Conservation (phyloP, 30 jellyfish, hydroid and myxozoan genomes). For the Aurelia coerulea region DNA sequence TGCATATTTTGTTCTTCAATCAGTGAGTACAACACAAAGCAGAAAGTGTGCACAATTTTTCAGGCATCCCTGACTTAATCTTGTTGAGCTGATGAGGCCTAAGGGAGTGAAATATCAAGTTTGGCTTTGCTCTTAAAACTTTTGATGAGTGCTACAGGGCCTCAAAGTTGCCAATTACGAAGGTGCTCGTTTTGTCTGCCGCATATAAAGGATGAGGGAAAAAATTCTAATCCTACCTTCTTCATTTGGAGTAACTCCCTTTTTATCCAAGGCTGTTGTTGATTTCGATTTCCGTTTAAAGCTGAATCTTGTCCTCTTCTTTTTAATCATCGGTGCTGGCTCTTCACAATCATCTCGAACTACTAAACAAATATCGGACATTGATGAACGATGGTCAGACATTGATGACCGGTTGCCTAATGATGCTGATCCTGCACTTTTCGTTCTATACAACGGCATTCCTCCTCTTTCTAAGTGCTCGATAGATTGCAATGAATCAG, state of each 20-base stretch:
- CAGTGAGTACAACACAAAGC: no score
- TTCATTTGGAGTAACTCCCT: slow-evolving; percentile 21
- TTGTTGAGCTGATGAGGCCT: no score
- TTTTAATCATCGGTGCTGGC: slow-evolving; percentile 39
- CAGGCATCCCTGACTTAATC: no score
- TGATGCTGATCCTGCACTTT: slow-evolving; percentile 31
- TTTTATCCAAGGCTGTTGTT: slow-evolving; percentile 59
- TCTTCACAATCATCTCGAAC: slow-evolving; percentile 50
- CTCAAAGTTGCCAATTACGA: no score
- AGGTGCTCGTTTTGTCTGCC: no score
- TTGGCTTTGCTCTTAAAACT: no score
- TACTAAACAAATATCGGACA: slow-evolving; percentile 28
- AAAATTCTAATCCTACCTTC: slow-evolving; percentile 25
- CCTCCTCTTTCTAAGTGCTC: slow-evolving; percentile 28
- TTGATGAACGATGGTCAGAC: slow-evolving; percentile 46
- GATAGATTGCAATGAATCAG: slow-evolving; percentile 51
- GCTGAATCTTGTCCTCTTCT: slow-evolving; percentile 65
- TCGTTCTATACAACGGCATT: slow-evolving; percentile 19
- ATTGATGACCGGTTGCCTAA: slow-evolving; percentile 47
- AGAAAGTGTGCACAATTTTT: no score
- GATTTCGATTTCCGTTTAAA: slow-evolving; percentile 69
- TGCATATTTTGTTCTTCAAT: no score
- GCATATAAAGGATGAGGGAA: no score
- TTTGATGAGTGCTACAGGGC: no score
- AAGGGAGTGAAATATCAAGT: no score